Conservation (phyloP, 1,140 invertebrate genomes). For the Cryptotermes secundus region DNA sequence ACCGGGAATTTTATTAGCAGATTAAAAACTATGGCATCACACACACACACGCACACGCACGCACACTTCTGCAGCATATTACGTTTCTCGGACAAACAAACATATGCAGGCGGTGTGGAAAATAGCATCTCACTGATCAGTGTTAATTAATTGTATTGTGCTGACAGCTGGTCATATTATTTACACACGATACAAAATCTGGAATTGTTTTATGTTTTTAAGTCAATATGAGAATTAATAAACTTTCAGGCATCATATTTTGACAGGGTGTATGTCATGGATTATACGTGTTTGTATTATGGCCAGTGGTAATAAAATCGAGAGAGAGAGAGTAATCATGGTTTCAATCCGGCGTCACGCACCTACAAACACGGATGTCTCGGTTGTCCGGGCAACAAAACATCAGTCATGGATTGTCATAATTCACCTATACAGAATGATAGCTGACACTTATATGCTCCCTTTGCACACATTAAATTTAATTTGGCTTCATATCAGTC, state of each 20-base stretch:
- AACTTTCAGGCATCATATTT: neutral
- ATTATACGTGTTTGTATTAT: neutral
- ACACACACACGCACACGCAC: too few species aligned
- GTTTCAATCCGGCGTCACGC: neutral
- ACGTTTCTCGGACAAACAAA: neutral
- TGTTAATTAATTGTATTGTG: slow-evolving; percentile 1
- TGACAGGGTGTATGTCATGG: neutral
- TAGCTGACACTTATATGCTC: neutral
- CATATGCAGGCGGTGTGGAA: neutral
- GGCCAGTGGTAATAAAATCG: neutral
- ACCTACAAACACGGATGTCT: slow-evolving; percentile 7
- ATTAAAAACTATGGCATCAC: neutral
- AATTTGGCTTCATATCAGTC: too few species aligned
- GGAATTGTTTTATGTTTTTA: neutral
- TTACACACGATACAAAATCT: slow-evolving; percentile 7
- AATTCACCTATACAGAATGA: neutral
- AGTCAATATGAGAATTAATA: slow-evolving; percentile 15
- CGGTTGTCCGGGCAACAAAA: neutral
- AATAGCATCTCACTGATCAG: neutral
- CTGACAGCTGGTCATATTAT: neutral
- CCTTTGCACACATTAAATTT: neutral
- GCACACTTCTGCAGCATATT: neutral
- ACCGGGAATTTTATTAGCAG: slow-evolving; percentile 3
- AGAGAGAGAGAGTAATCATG: neutral
- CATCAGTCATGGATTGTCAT: neutral